Evolutionary conservation across 2,888 invertebrate species (phyloP), one percentile per base, ranked within the genome.

Genomic region (Polyommatus icarus): DNA sequence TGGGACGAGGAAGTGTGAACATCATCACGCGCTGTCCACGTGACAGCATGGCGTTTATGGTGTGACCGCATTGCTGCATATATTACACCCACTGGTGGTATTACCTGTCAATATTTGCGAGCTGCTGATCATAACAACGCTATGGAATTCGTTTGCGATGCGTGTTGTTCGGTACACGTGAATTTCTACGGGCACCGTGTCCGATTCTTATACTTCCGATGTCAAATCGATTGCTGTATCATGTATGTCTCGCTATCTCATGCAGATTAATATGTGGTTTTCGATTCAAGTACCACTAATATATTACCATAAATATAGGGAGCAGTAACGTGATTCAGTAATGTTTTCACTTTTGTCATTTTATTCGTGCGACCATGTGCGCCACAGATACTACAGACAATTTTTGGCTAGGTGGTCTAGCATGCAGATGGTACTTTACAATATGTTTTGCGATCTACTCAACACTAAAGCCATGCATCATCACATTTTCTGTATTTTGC

Each of bases 61-160:
- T 72, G 46, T 32, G 72, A 40, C 72, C 20, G 20, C 72, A 72
- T 72, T 40, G 72, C 72, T 72, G 40, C 72, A 72, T 72, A 72
- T 20, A 72, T 72, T 72, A 72, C 72, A 40, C 40, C 72, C 72
- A 46, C 72, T 1, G 10, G n/a, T 12, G 10, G 12, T 67, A 67
- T 15, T 67, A 29, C 67, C 18, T 67, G 29, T 72, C 46, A 72
- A 72, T 72, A 20, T 72, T 72, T 46, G 10, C 24, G 10, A 61
- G 61, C 20, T 54, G 54, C 4, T 54, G 18, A 18, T 18, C 18
- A 54, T 54, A 54, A 18, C 54, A 46, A 46, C 10, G 3, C 46
- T 3, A 54, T 54, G 18, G 54, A 54, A 54, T 5, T 18, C 15
- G 1, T 54, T 18, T 18, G 5, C 18, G 54, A 54, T 54, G 18